Evolutionary conservation across 2,113 vertebrate species (phyloP).

Genomic region (Pollimyrus isidori): DNA sequence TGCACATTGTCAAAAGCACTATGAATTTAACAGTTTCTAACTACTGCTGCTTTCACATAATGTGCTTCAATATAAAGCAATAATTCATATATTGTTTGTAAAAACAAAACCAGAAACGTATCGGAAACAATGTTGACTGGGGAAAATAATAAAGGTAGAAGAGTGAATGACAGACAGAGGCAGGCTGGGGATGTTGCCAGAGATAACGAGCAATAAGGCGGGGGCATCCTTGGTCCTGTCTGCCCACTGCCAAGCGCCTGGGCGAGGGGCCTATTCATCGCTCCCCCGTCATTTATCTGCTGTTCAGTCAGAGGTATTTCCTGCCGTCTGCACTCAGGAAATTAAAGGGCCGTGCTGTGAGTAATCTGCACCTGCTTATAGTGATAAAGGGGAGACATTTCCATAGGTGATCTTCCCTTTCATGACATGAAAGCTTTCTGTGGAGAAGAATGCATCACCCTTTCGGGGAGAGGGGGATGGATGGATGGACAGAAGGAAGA

Average conservation of each 20-base stretch:
- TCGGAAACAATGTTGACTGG: not conserved
- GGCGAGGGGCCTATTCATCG: not conserved
- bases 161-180: not conserved
- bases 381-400: not conserved
- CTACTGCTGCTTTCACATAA: not conserved
- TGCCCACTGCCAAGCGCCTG: not conserved
- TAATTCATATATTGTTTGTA: not conserved
- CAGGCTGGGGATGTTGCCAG: not conserved
- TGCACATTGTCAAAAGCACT: not conserved
- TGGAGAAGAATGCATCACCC: constrained; percentile 3
- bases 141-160: not conserved
- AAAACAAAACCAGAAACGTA: not conserved
- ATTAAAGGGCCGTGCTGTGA: constrained; percentile 9
- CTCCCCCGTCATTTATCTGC: not conserved
- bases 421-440: constrained; percentile 6
- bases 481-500: not conserved
- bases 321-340: constrained; percentile 15
- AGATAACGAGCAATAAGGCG: not conserved
- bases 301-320: constrained; percentile 8
- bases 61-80: not conserved
- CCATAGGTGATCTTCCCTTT: constrained; percentile 9
- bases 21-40: not conserved
- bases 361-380: constrained; percentile 14
- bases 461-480: not conserved
- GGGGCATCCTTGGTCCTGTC: not conserved